phyloP scores from a whole-genome alignment of 2,113 vertebrate genomes.

The Aviceda subcristata region DNA sequence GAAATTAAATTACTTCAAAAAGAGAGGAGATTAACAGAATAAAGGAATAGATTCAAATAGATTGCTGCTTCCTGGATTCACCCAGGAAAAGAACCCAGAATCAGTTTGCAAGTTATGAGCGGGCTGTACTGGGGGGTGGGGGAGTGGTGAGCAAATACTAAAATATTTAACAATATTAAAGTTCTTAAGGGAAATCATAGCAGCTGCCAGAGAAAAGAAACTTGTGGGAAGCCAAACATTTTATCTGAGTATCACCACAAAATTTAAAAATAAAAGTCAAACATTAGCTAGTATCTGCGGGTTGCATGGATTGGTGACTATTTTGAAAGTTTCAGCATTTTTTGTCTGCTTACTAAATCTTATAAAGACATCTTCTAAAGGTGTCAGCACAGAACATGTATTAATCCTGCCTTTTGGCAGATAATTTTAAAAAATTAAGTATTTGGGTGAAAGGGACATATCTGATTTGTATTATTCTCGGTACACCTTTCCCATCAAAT shows the following conservation, averaged over 20 bases:
- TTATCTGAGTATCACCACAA: conserved; percentile 38
- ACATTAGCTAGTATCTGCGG: background rate
- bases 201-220: conserved; percentile 28
- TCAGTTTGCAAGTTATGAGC: background rate
- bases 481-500: background rate
- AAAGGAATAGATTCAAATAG: background rate
- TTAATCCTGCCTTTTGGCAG: background rate
- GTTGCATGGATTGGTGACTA: background rate
- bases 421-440: background rate
- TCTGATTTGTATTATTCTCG: background rate
- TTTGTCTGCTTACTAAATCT: background rate
- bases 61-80: background rate
- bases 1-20: background rate
- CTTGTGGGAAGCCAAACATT: conserved; percentile 17
- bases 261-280: background rate
- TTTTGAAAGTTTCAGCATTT: background rate
- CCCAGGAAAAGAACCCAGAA: background rate
- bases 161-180: background rate
- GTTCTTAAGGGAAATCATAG: conserved; percentile 16
- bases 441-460: background rate
- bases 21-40: background rate
- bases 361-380: background rate
- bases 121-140: background rate
- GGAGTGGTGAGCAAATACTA: background rate
- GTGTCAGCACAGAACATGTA: background rate